These are phyloP conservation scores for Sympetrum striolatum DNA, from an alignment of 2,888 invertebrate species.

Conservation along the genomic window DNA sequence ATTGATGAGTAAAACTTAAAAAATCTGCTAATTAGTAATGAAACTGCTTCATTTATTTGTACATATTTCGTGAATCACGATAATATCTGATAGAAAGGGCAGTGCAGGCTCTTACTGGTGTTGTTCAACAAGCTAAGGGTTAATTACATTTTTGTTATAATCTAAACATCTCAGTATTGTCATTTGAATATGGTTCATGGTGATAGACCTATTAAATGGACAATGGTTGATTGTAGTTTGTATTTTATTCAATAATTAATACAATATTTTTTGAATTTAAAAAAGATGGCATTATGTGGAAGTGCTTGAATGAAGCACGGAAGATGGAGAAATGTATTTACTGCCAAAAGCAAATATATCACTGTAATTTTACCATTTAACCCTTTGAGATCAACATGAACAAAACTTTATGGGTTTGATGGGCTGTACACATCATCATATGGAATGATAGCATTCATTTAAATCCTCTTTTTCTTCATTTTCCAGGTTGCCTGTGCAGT, in stretches of 20 bases:
- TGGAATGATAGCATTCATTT: constrained; percentile 4
- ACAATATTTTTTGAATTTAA: constrained; percentile 5
- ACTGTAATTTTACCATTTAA: background rate
- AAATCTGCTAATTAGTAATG: no score
- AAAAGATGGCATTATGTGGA: background rate
- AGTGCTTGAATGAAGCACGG: background rate
- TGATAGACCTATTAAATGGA: background rate
- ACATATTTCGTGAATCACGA: no score
- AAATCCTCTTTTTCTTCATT: constrained; percentile 5
- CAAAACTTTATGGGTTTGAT: background rate
- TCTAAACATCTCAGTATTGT: background rate
- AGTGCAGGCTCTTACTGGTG: no score
- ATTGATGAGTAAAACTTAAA: no score
- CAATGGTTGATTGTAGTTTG: background rate
- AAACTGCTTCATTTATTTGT: no score
- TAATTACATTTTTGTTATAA: no score
- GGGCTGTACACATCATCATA: background rate
- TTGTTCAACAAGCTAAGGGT: no score
- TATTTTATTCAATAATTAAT: constrained; percentile 24
- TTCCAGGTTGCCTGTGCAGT: constrained; percentile 21
- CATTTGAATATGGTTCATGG: background rate
- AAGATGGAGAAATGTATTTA: background rate
- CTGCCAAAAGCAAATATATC: background rate
- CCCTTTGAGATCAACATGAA: constrained; percentile 2
- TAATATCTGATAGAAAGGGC: no score